phyloP scores from a whole-genome alignment of 2,113 vertebrate genomes.

The Saimiri boliviensis region DNA sequence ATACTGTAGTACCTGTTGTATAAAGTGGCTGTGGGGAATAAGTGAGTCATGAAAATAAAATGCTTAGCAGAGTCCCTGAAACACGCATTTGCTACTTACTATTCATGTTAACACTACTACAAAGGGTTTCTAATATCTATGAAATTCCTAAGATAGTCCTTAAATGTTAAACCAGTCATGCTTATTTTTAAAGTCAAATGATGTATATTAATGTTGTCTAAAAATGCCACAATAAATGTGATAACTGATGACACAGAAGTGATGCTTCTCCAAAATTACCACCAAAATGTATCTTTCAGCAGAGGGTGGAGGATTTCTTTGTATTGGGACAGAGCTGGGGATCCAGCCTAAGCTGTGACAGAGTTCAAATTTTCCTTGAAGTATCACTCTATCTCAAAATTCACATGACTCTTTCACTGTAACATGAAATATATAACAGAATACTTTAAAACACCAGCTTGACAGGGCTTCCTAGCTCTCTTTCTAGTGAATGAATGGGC shows the following conservation, averaged over 20 bases:
- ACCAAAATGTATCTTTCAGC: not conserved
- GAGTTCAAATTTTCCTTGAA: not conserved
- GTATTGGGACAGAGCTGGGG: not conserved
- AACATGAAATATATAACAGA: not conserved
- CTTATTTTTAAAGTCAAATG: conserved; percentile 11
- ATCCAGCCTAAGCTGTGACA: not conserved
- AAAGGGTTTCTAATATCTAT: not conserved
- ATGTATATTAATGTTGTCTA: not conserved
- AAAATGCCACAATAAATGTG: not conserved
- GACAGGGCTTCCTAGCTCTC: not conserved
- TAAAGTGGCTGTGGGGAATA: not conserved
- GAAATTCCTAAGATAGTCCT: not conserved
- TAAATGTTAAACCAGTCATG: not conserved
- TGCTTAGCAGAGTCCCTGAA: not conserved
- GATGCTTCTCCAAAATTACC: not conserved
- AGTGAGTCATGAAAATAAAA: not conserved
- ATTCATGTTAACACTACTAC: not conserved
- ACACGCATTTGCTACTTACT: not conserved
- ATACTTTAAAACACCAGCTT: not conserved
- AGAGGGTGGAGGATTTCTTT: not conserved
- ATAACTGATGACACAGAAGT: not conserved
- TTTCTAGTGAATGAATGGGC: not conserved
- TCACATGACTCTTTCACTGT: not conserved
- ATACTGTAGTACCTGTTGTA: not conserved
- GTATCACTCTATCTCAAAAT: not conserved